A percentile compares a stretch with the other conserved stretches of the same genome.
Conservation (phyloP, 2,113 vertebrate species). For the Orthonyx spaldingii region DNA sequence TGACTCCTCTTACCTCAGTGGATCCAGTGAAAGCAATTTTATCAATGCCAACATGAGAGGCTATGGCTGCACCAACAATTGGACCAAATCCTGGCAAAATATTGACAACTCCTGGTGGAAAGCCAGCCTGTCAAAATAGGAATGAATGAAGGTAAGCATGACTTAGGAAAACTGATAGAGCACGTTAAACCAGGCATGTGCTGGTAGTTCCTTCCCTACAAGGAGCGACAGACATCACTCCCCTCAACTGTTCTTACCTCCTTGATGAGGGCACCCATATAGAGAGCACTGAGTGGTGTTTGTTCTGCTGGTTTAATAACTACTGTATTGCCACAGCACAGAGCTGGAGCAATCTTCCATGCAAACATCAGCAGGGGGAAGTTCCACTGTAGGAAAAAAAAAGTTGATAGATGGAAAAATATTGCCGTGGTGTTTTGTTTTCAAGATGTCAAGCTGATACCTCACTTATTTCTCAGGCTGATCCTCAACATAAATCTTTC, state of each 20-base stretch:
- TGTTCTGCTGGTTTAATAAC: slow-evolving; percentile 96
- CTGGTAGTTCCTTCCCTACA: neutral
- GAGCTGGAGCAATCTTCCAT: slow-evolving; percentile 95
- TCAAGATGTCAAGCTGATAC: slow-evolving; percentile 66
- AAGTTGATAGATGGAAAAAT: slow-evolving; percentile 62
- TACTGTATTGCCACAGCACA: slow-evolving; percentile 95
- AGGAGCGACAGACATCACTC: neutral
- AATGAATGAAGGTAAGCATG: slow-evolving; percentile 72
- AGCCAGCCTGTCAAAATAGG: slow-evolving; percentile 91
- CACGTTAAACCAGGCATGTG: slow-evolving; percentile 32
- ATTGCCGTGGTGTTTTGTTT: slow-evolving; percentile 45
- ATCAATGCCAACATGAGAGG: slow-evolving; percentile 93
- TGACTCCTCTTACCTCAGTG: slow-evolving; percentile 83
- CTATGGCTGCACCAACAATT: slow-evolving; percentile 91
- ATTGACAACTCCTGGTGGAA: slow-evolving; percentile 98
- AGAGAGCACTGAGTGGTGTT: slow-evolving; percentile 94
- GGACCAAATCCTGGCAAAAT: slow-evolving; percentile 98
- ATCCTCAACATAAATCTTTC: slow-evolving; percentile 56
- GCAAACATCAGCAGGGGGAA: slow-evolving; percentile 98
- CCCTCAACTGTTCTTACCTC: slow-evolving; percentile 80
- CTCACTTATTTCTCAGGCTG: slow-evolving; percentile 62
- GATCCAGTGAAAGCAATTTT: slow-evolving; percentile 99
- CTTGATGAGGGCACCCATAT: slow-evolving; percentile 92
- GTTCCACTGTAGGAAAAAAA: slow-evolving; percentile 88
- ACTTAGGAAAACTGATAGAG: slow-evolving; percentile 69